A percentile compares a stretch with the other conserved stretches of the same genome.
These are phyloP conservation scores for Lithophane leautieri DNA, from an alignment of 2,888 invertebrate genomes.

Conservation along the genomic window DNA sequence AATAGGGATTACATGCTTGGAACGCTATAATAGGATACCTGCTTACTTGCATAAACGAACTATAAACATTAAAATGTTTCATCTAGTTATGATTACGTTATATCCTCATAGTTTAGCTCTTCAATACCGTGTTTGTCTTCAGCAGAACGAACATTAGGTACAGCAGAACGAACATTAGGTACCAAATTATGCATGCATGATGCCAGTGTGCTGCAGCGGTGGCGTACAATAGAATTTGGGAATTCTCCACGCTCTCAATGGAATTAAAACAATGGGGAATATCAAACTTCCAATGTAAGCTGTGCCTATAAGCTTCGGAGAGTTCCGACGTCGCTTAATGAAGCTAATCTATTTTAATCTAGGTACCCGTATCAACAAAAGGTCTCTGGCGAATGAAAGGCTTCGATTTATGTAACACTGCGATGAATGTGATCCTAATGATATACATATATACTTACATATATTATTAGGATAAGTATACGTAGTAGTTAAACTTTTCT, in stretches of 20 bases:
- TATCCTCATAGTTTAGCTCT: conserved; percentile 35
- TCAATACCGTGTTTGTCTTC: conserved; percentile 71
- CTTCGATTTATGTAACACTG: background rate
- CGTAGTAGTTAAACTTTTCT: background rate
- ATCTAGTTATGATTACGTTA: conserved; percentile 13
- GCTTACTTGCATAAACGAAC: background rate
- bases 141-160: conserved; percentile 69
- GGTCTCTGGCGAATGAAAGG: background rate
- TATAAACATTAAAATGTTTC: conserved; percentile 1
- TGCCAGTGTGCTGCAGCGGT: conserved; percentile 65
- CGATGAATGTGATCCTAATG: background rate
- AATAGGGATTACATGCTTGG: background rate
- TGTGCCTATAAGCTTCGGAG: conserved; percentile 65
- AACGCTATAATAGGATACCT: background rate
- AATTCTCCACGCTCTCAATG: conserved; percentile 73
- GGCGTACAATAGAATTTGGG: conserved; percentile 82
- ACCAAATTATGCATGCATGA: conserved; percentile 80
- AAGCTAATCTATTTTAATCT: conserved; percentile 57
- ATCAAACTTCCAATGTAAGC: conserved; percentile 63
- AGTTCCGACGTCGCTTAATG: conserved; percentile 46
- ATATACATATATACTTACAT: background rate
- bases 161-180: conserved; percentile 69
- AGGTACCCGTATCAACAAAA: conserved; percentile 26
- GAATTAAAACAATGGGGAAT: conserved; percentile 80
- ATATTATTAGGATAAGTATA: too few species aligned